These are phyloP conservation scores for Archivesica marissinica DNA, from an alignment of 1,140 invertebrate species.

Conservation along the genomic window DNA sequence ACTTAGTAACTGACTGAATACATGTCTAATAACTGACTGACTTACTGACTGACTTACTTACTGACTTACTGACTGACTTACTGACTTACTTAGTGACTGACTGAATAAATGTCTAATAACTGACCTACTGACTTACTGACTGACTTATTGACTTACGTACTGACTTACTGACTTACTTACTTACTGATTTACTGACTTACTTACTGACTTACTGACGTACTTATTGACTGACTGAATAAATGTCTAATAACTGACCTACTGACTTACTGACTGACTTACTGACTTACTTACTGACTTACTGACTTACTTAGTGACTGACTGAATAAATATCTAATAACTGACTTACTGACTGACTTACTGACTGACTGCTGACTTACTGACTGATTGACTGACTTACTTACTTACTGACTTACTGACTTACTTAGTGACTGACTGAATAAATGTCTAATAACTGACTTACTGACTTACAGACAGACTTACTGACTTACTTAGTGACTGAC, in stretches of 20 bases:
- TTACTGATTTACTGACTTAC: constrained; percentile 37
- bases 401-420: constrained; percentile 49
- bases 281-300: constrained; percentile 53
- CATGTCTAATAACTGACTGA: constrained; percentile 41
- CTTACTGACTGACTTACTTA: constrained; percentile 42
- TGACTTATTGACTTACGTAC: constrained; percentile 31
- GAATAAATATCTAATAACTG: constrained; percentile 21
- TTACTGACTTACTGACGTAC: constrained; percentile 45
- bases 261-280: constrained; percentile 40
- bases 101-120: too few relatives aligned
- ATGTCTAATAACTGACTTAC: constrained; percentile 21
- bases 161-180: constrained; percentile 1
- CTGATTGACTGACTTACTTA: constrained; percentile 51
- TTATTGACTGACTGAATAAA: constrained; percentile 53
- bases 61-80: constrained; percentile 35
- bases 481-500: constrained; percentile 46
- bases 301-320: constrained; percentile 38
- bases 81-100: constrained; percentile 44
- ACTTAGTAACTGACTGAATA: constrained; percentile 46
- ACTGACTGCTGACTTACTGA: constrained; percentile 3
- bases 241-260: too few relatives aligned
- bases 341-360: constrained; percentile 35
- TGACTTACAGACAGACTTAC: too few relatives aligned
- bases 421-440: constrained; percentile 46
- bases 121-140: too few relatives aligned